phyloP scores from a whole-genome alignment of 1,140 invertebrate species.

The Drosophila tropicalis region DNA sequence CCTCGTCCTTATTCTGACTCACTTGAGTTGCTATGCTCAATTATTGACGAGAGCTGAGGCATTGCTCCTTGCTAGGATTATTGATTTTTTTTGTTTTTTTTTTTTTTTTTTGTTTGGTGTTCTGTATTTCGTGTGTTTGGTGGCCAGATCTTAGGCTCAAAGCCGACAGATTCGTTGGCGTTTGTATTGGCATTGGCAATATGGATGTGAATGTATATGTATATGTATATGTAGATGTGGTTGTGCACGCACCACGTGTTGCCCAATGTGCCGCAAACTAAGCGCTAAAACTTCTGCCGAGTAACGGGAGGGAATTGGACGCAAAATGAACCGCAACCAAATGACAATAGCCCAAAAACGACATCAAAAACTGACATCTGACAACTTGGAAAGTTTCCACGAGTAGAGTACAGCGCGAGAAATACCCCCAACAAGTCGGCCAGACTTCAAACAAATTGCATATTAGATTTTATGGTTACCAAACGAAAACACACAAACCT shows the following conservation, averaged over 20 bases:
- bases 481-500: constrained; percentile 36
- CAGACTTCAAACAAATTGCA: constrained; percentile 35
- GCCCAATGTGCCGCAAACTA: constrained; percentile 70
- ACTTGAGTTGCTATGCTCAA: constrained; percentile 37
- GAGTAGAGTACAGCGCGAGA: neutral
- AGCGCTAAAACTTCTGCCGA: constrained; percentile 25
- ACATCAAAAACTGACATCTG: constrained; percentile 46
- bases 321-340: constrained; percentile 60
- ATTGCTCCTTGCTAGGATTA: constrained; percentile 24
- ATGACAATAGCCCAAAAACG: constrained; percentile 36
- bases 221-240: neutral
- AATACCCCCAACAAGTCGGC: neutral
- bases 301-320: constrained; percentile 42
- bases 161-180: constrained; percentile 4
- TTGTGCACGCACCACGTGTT: constrained; percentile 69
- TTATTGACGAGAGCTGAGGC: constrained; percentile 42
- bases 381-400: constrained; percentile 35
- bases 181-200: constrained; percentile 13
- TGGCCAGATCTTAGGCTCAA: constrained; percentile 36
- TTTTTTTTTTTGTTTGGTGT: neutral
- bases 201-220: neutral
- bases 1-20: neutral
- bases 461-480: constrained; percentile 61
- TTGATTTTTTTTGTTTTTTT: constrained; percentile 43
- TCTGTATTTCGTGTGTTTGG: neutral